Evolutionary conservation across 2,888 invertebrate genomes (phyloP).

Genomic region (Zele albiditarsus): DNA sequence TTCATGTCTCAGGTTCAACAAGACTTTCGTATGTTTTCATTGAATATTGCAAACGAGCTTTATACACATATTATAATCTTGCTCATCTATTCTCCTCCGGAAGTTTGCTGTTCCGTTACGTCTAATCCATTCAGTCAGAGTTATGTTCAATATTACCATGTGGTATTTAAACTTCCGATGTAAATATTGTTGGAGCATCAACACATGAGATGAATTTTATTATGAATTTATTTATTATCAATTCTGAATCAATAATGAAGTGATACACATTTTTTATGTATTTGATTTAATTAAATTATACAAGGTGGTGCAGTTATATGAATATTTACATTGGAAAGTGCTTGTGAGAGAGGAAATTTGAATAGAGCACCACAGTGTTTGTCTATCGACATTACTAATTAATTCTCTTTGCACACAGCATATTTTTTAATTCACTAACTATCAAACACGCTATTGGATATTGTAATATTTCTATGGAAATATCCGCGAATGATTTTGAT

Average conservation of each 20-base stretch:
- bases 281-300: neutral
- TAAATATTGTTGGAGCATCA: neutral
- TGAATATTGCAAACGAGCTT: neutral
- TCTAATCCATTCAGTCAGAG: too few relatives aligned
- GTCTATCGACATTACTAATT: neutral
- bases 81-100: neutral
- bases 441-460: neutral
- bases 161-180: too few relatives aligned
- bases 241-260: neutral
- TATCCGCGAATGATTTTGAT: too few relatives aligned
- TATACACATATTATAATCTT: neutral
- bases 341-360: neutral
- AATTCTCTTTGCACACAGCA: neutral
- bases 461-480: neutral
- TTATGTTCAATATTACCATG: too few relatives aligned
- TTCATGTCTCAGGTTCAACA: neutral
- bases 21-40: neutral
- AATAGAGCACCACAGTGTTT: neutral
- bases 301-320: neutral
- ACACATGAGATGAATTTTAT: neutral
- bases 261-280: neutral
- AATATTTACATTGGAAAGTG: constrained; percentile 7
- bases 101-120: too few relatives aligned
- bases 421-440: neutral
- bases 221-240: neutral